A percentile compares a stretch with the other conserved stretches of the same genome.
phyloP scores from a whole-genome alignment of 2,797 vertebrate species.

The Tapera naevia region DNA sequence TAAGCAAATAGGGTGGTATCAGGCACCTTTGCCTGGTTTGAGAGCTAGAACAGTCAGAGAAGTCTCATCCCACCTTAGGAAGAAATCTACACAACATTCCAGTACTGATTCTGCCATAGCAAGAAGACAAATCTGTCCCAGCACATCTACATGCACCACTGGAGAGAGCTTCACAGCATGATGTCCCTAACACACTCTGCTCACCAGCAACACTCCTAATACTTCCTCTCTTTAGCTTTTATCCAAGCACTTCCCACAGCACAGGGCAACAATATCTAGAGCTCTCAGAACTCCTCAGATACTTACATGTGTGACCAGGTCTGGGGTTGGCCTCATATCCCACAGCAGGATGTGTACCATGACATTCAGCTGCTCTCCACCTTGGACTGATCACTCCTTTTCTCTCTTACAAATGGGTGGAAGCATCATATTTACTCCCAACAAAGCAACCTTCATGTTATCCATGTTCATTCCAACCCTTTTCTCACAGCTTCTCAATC shows the following conservation, averaged over 20 bases:
- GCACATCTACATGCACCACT: not conserved
- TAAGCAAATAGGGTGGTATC: not conserved
- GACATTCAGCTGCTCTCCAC: not conserved
- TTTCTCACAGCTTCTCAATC: not conserved
- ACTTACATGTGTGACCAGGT: not conserved
- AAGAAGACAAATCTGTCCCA: not conserved
- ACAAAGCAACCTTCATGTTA: not conserved
- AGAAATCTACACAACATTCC: not conserved
- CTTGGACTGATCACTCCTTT: not conserved
- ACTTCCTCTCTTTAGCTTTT: not conserved
- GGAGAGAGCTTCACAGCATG: not conserved
- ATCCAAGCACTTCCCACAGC: not conserved
- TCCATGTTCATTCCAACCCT: not conserved
- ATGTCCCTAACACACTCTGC: not conserved
- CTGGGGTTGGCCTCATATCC: not conserved
- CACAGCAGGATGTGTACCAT: not conserved
- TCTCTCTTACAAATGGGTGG: not conserved
- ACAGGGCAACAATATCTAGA: not conserved
- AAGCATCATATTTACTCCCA: not conserved
- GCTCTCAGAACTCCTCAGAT: not conserved
- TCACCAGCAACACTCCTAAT: not conserved
- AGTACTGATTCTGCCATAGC: not conserved
- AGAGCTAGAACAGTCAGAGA: not conserved
- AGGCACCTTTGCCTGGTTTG: not conserved
- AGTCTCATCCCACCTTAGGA: not conserved